phyloP scores from a whole-genome alignment of 2,888 invertebrate species.

The Dryobota labecula region DNA sequence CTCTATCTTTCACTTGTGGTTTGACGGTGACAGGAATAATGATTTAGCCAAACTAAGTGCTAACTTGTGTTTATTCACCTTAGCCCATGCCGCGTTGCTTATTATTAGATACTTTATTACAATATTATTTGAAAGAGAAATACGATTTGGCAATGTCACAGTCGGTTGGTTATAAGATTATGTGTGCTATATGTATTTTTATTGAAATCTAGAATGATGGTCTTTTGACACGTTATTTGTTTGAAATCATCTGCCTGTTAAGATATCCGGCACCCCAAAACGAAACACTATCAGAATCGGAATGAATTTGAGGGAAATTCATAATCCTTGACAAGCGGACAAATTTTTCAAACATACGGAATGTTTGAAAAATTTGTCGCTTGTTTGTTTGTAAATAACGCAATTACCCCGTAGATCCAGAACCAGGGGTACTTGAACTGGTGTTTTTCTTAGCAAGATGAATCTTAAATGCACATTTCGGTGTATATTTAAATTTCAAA shows the following conservation, averaged over 20 bases:
- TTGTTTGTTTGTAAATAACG: no score
- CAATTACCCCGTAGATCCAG: no score
- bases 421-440: no score
- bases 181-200: slow-evolving; percentile 11
- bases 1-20: background rate
- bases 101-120: slow-evolving; percentile 42
- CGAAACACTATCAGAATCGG: no score
- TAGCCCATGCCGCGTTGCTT: slow-evolving; percentile 9
- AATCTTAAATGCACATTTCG: background rate
- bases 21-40: background rate
- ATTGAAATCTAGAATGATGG: background rate
- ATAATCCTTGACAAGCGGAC: no score
- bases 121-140: slow-evolving; percentile 48
- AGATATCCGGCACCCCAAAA: background rate
- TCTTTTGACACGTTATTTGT: background rate
- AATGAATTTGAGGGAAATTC: no score
- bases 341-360: no score
- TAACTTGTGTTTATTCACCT: background rate
- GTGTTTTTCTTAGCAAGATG: background rate
- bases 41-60: background rate
- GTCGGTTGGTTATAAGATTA: slow-evolving; percentile 29
- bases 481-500: no score
- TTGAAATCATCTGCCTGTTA: background rate
- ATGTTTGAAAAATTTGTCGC: no score
- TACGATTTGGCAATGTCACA: slow-evolving; percentile 61